Base-by-base conservation (phyloP, 1,140 invertebrate genomes). In the Eriocheir sinensis region DNA sequence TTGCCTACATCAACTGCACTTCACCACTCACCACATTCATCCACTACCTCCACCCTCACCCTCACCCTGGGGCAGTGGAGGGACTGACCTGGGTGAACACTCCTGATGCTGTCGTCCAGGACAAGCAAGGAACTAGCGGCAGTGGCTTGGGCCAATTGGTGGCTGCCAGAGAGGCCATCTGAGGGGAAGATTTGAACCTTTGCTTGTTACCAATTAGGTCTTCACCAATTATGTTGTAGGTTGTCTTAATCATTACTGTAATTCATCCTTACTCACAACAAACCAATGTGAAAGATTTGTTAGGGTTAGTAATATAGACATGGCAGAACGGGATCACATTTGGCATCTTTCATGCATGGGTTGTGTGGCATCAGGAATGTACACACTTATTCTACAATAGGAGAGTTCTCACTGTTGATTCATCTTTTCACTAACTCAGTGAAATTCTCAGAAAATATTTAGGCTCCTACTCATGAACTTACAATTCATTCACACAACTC, bases 111-210 rank as follows among this genome's bases (percentile, higher is more conserved):
- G 99, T 99, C 0, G 98, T 99, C 99, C 99, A 99, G 0, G 99
- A 99, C 15, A 99, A 97, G 96, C 99, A 99, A 80, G 99, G 99
- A 34, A 99, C 98, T 88, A 99, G 97, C 8, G 98, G 98, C 95
- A 99, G 97, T 12, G 99, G 99, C 96, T 99, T 98, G 80, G 90
- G 98, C 98, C 99, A 99, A 97, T 98, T 99, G 80, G 98, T 98
- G 36, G 99, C 99, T 96, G 99, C 99, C 96, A 99, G 97, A 36
- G 99, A 99, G 96, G 99, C 99, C 99, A 99, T 99, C 98, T 99
- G 96, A 92, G 97, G 89, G 81, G 32, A 38, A 40, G 40, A 34
- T 30, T 34, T 85, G 27, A n/a, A 92, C 41, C 30, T 17, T 48
- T 27, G 36, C 36, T 27, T 38, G 30, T 88, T 48, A 44, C 48